phyloP scores from a whole-genome alignment of 2,113 vertebrate species.

The Pseudolaguvia tuberculata region DNA sequence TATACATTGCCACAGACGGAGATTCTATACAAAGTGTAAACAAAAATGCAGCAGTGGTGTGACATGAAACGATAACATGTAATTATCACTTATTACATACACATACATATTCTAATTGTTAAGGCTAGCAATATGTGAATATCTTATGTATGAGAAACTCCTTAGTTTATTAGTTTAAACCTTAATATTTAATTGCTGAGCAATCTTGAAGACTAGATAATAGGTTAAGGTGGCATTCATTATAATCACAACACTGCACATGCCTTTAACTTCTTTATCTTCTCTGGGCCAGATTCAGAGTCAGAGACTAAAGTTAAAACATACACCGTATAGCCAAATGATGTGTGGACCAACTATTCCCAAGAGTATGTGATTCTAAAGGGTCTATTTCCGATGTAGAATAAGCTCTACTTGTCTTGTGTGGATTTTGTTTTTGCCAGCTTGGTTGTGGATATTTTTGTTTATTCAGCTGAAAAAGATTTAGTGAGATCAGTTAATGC shows the following conservation, averaged over 20 bases:
- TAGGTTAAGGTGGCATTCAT: not conserved
- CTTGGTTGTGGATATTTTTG: too few relatives aligned
- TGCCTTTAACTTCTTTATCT: not conserved
- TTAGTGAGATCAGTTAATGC: too few relatives aligned
- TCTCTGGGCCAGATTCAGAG: constrained; percentile 6
- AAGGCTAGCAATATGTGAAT: constrained; percentile 46
- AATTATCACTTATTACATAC: constrained; percentile 60
- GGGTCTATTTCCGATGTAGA: too few relatives aligned
- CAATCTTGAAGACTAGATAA: not conserved
- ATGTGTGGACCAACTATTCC: not conserved
- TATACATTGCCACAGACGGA: constrained; percentile 13
- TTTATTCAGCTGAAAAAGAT: too few relatives aligned
- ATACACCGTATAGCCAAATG: not conserved
- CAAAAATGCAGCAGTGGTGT: constrained; percentile 54
- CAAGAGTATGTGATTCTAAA: too few relatives aligned
- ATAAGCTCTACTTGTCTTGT: too few relatives aligned
- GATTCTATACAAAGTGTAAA: constrained; percentile 24
- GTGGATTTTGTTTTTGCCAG: too few relatives aligned
- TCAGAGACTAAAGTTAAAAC: not conserved
- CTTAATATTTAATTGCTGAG: constrained; percentile 4
- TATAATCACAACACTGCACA: not conserved
- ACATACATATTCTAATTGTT: constrained; percentile 51
- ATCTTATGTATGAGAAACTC: not conserved
- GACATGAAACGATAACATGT: constrained; percentile 65
- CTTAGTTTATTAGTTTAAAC: not conserved